Base-by-base conservation (phyloP, 2,113 vertebrate species). In the Megaleporinus macrocephalus region DNA sequence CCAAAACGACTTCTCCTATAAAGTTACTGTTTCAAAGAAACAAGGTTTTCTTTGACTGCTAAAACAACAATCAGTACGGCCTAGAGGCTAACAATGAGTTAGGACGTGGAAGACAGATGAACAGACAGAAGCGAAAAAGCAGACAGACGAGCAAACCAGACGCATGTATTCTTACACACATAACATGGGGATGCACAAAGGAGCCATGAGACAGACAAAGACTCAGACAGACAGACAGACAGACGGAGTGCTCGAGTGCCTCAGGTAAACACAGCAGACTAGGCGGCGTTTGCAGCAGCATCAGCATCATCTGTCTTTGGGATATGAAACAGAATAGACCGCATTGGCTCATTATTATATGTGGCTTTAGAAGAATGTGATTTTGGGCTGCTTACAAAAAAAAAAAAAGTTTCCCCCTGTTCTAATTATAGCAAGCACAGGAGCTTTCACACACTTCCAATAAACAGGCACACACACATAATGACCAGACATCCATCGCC, bases 401-500 rank as follows among this genome's bases (percentile, higher is more conserved):
- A 51, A n/a, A 72, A 81, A 76, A 76, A 61, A 76, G 41, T 49
- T 65, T 69, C 68, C 51, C 76, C 73, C 76, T 75, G 70, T 80
- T 83, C 68, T 79, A 41, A 51, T 57, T 57, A 83, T 74, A 84
- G 75, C 79, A 76, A 63, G 75, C n/a, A 59, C 20, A 14, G 33
- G 13, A 85, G 70, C 51, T 65, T 69, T 57, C 66, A 78, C 57
- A 72, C 69, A 82, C 75, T 83, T 65, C 57, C n/a, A 78, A 63
- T 76, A 77, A 84, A 79, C 73, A 85, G 71, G 72, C 62, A 79
- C 62, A 81, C 55, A 82, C 49, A 82, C 71, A 86, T 76, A 84
- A 78, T 78, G 87, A 78, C 76, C 81, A 86, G 77, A 89, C 86
- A 90, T 36, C 85, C 86, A 90, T 80, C 84, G 79, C 78, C 74